Percentiles rank a stretch among this genome's conserved stretches.
Evolutionary conservation across 2,797 vertebrate genomes (phyloP).

Genomic region (Premnoplex brunnescens): DNA sequence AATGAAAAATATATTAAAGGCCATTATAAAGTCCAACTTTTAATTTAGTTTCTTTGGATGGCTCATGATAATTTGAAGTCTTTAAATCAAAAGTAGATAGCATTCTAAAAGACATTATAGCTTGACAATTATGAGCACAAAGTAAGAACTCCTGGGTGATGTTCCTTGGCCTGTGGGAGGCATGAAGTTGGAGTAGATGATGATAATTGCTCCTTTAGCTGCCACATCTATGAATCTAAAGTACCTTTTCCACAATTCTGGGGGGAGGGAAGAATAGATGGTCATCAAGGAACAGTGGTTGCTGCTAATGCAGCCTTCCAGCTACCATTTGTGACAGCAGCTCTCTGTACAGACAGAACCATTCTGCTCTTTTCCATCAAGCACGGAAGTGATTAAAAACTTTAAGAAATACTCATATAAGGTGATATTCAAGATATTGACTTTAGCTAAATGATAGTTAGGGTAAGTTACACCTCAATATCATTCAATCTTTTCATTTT

Average conservation of each 20-base stretch:
- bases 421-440: neutral
- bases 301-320: constrained; percentile 36
- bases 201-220: constrained; percentile 49
- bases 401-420: neutral
- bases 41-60: constrained; percentile 29
- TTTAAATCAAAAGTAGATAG: constrained; percentile 46
- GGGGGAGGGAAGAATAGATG: constrained; percentile 22
- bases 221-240: constrained; percentile 44
- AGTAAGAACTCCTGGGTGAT: constrained; percentile 27
- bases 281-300: constrained; percentile 37
- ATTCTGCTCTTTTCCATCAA: neutral
- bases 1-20: constrained; percentile 35
- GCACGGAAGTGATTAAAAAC: constrained; percentile 17
- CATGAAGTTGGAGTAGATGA: constrained; percentile 9
- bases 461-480: neutral
- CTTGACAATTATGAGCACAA: constrained; percentile 2
- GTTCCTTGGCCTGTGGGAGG: constrained; percentile 59
- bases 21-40: constrained; percentile 15
- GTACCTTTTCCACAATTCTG: constrained; percentile 6
- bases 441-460: constrained; percentile 1
- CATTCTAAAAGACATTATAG: constrained; percentile 31
- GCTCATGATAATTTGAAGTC: constrained; percentile 25
- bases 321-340: neutral
- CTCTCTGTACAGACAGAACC: neutral
- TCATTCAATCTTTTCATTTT: constrained; percentile 6